Evolutionary conservation across 2,113 vertebrate genomes (phyloP).

Genomic region (Tychaedon coryphoeus): DNA sequence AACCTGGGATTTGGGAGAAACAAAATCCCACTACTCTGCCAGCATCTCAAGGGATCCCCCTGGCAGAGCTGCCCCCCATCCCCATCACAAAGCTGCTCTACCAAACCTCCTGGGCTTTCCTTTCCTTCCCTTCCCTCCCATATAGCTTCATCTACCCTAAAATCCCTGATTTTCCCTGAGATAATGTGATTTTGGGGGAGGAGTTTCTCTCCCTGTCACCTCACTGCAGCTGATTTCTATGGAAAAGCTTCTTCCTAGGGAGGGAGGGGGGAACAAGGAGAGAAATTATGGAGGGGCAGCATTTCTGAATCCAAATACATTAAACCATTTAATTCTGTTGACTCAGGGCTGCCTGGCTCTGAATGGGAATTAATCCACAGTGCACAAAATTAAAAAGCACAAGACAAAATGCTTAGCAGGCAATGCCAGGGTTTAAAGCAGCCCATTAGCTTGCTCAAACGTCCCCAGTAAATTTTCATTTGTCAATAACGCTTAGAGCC

Average conservation of each 20-base stretch:
- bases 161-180: background rate
- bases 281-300: background rate
- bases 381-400: constrained; percentile 51
- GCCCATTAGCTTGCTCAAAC: constrained; percentile 66
- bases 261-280: background rate
- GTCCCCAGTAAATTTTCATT: constrained; percentile 57
- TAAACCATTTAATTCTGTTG: constrained; percentile 61
- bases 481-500: constrained; percentile 68
- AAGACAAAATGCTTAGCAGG: constrained; percentile 49
- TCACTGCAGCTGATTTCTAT: background rate
- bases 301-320: constrained; percentile 58
- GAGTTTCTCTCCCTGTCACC: background rate
- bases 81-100: background rate
- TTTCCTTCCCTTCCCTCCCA: background rate
- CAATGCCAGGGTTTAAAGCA: constrained; percentile 57
- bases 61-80: background rate
- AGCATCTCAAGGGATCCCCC: background rate
- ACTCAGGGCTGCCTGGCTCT: constrained; percentile 57
- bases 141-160: background rate
- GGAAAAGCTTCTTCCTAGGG: background rate
- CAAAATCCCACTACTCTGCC: background rate
- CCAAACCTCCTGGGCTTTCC: background rate
- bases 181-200: background rate
- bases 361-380: constrained; percentile 65
- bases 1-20: background rate